A percentile compares a stretch with the other conserved stretches of the same genome.
These are phyloP conservation scores for Conomelus anceps DNA, from an alignment of 2,888 invertebrate species.

Conservation along the genomic window DNA sequence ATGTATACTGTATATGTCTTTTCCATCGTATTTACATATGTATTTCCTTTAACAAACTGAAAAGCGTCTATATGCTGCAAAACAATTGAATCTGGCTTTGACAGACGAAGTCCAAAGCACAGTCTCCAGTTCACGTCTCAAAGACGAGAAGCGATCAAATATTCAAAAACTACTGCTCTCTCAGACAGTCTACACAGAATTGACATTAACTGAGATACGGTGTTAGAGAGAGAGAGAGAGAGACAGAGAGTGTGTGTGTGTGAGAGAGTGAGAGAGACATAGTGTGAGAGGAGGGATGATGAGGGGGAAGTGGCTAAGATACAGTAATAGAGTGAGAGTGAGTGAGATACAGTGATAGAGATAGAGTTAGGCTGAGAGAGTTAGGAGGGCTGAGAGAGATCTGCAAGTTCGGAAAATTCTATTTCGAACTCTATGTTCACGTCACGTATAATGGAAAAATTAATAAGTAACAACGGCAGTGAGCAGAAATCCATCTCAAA, in stretches of 20 bases:
- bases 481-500: background rate
- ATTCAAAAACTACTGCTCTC: background rate
- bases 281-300: background rate
- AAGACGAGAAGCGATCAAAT: background rate
- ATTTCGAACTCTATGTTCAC: background rate
- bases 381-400: background rate
- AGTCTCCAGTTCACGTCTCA: background rate
- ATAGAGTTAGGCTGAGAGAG: background rate
- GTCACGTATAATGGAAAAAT: background rate
- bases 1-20: too few relatives aligned
- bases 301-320: background rate
- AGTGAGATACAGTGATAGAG: background rate
- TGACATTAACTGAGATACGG: background rate
- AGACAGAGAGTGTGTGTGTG: too few relatives aligned
- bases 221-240: too few relatives aligned
- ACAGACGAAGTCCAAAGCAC: background rate
- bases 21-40: background rate
- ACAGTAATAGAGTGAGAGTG: background rate
- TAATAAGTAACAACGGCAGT: background rate
- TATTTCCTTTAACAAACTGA: background rate
- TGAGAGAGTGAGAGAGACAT: too few relatives aligned
- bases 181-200: background rate
- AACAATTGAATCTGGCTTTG: background rate
- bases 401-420: background rate
- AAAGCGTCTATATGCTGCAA: background rate